Evolutionary conservation across 2,113 vertebrate genomes (phyloP).

Genomic region (Halcyon malimbica): DNA sequence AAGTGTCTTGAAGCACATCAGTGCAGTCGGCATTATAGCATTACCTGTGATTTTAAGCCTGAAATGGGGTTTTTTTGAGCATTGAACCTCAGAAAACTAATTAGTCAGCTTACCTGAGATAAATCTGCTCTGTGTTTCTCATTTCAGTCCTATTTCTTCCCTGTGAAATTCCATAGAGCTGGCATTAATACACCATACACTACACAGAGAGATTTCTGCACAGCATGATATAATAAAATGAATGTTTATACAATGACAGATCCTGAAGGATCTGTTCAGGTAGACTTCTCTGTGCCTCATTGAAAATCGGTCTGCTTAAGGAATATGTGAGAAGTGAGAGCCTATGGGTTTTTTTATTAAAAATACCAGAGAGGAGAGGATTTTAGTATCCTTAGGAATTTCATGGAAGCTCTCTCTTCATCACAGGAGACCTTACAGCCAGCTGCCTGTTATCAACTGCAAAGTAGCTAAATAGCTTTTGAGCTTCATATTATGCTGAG

Average conservation of each 20-base stretch:
- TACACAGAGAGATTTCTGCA: neutral
- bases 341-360: neutral
- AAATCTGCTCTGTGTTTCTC: neutral
- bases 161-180: neutral
- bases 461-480: neutral
- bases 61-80: neutral
- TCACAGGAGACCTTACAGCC: neutral
- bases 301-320: neutral
- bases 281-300: neutral
- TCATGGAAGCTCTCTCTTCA: neutral
- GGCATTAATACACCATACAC: neutral
- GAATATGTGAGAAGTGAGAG: neutral
- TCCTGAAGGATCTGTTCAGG: neutral
- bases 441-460: neutral
- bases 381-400: neutral
- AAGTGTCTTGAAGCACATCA: neutral
- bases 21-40: neutral
- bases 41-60: neutral
- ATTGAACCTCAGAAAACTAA: neutral
- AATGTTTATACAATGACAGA: neutral
- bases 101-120: neutral
- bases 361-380: neutral
- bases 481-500: neutral
- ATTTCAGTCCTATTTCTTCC: neutral
- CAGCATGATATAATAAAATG: neutral